phyloP scores from a whole-genome alignment of 2,113 vertebrate genomes.

The Petrocephalus microphthalmus region DNA sequence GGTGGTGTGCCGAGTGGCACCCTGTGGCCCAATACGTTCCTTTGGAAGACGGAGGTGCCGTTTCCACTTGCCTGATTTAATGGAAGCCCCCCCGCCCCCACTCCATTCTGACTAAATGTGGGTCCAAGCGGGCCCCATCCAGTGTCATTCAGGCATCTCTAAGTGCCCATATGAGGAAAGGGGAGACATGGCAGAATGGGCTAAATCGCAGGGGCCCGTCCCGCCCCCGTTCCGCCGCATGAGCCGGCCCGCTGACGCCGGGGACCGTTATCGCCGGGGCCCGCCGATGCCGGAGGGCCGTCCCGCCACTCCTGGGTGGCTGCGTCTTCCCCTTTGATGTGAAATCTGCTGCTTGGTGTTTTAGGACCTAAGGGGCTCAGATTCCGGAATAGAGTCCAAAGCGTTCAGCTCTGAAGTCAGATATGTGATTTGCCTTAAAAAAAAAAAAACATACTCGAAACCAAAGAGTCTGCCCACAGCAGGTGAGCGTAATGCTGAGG shows the following conservation, averaged over 20 bases:
- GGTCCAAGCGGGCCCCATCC: background rate
- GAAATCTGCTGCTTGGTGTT: background rate
- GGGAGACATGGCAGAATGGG: background rate
- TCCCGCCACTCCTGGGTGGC: background rate
- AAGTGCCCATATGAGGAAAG: slow-evolving; percentile 19
- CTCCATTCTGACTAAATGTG: background rate
- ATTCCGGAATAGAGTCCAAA: background rate
- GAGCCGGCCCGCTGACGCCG: too few relatives aligned
- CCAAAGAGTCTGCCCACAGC: background rate
- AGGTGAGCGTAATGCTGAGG: background rate
- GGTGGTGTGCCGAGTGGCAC: background rate
- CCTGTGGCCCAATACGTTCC: background rate
- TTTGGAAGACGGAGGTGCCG: background rate
- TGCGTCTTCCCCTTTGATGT: background rate
- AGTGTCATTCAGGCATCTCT: background rate
- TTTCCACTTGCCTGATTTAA: background rate
- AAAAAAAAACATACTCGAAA: background rate
- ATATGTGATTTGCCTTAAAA: background rate
- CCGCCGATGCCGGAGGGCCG: background rate
- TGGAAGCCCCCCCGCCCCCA: background rate
- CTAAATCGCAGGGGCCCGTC: background rate
- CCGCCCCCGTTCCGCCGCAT: background rate
- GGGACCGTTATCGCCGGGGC: background rate
- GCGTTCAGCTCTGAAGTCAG: background rate
- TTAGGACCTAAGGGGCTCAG: background rate